These are phyloP conservation scores for Emys orbicularis DNA, from an alignment of 2,797 vertebrate species.

Conservation along the genomic window DNA sequence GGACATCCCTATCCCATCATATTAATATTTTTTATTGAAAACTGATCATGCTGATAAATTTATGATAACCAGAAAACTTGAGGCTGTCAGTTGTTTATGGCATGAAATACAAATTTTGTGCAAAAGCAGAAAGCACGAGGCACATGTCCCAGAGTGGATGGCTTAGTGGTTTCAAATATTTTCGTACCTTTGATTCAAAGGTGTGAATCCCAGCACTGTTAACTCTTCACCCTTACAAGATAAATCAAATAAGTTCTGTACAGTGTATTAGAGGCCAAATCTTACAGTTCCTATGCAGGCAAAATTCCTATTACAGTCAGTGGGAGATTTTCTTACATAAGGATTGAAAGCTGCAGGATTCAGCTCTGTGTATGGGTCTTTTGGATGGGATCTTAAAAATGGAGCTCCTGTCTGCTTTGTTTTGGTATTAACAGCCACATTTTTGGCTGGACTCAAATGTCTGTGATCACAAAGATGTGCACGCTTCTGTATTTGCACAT, in stretches of 20 bases:
- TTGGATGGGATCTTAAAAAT: not conserved
- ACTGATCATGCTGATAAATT: not conserved
- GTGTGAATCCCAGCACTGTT: conserved; percentile 51
- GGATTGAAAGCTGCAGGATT: not conserved
- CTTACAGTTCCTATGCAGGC: not conserved
- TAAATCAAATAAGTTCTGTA: conserved; percentile 16
- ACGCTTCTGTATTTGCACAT: not conserved
- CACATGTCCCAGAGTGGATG: not conserved
- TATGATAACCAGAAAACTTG: conserved; percentile 20
- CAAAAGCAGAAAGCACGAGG: not conserved
- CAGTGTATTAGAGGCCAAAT: not conserved
- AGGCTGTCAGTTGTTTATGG: conserved; percentile 23
- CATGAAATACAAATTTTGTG: not conserved
- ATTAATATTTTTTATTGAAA: not conserved
- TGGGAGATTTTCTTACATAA: not conserved
- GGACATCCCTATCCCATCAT: not conserved
- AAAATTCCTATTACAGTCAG: not conserved
- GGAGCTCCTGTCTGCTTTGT: not conserved
- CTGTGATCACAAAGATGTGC: not conserved
- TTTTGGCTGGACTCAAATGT: not conserved
- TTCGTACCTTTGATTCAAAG: conserved; percentile 50
- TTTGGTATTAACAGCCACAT: not conserved
- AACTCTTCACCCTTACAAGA: not conserved
- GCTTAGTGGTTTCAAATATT: conserved; percentile 52
- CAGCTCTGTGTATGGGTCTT: not conserved